These are phyloP conservation scores for Halichoerus grypus DNA, from an alignment of 2,113 vertebrate species.

Conservation along the genomic window DNA sequence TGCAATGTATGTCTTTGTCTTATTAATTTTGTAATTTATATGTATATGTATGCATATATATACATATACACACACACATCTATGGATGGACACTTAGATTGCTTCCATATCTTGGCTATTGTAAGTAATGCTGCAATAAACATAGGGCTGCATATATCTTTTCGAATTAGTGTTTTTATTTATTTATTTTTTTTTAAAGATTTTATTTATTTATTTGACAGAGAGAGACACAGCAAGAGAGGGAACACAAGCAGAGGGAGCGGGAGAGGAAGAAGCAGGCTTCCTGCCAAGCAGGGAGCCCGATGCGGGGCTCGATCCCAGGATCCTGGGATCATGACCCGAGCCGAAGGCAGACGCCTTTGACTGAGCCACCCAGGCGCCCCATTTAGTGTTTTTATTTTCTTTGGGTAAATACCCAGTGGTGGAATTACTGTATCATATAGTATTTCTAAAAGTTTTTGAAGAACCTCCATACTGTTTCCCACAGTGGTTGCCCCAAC, in stretches of 20 bases:
- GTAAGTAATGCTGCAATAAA: background rate
- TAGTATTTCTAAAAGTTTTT: background rate
- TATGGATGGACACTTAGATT: background rate
- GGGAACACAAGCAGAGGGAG: no score
- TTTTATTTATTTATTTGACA: no score
- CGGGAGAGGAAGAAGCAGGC: no score
- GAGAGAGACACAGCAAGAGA: no score
- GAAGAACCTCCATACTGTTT: no score
- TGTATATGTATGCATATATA: background rate
- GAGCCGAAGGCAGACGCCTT: no score
- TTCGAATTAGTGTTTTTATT: background rate
- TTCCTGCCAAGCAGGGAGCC: no score
- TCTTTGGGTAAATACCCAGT: background rate
- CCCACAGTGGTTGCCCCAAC: background rate
- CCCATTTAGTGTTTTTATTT: background rate
- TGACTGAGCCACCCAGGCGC: no score
- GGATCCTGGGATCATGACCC: no score
- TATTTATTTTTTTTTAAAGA: background rate
- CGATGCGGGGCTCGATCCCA: no score
- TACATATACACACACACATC: background rate
- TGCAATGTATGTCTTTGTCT: background rate
- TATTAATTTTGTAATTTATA: background rate
- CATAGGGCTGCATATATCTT: background rate
- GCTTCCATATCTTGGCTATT: background rate
- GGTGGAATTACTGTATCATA: background rate